Evolutionary conservation across 2,113 vertebrate species (phyloP).

Genomic region (Petrocephalus zakoni): DNA sequence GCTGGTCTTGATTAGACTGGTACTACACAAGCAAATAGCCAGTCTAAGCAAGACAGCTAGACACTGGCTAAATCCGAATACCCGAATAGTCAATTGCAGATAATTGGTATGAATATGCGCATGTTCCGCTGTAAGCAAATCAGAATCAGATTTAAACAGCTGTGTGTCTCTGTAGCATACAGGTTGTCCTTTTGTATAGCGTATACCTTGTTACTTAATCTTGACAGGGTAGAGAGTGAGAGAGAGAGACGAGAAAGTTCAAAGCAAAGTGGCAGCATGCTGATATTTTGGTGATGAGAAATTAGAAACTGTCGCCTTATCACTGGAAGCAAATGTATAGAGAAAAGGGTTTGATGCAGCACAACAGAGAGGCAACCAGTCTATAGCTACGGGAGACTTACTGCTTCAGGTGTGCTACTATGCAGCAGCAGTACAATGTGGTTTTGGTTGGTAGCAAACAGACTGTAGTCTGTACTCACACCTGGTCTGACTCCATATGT

Average conservation of each 20-base stretch:
- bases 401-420: not conserved
- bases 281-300: not conserved
- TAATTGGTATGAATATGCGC: not conserved
- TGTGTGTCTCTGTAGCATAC: not conserved
- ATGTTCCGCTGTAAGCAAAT: not conserved
- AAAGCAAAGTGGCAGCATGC: constrained; percentile 5
- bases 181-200: not conserved
- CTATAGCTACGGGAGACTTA: not conserved
- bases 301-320: not conserved
- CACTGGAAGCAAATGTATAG: not conserved
- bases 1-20: not conserved
- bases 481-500: not conserved
- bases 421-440: not conserved
- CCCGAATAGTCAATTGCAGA: not conserved
- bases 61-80: not conserved
- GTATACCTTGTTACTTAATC: constrained; percentile 34
- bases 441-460: not conserved
- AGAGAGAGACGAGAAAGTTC: not conserved
- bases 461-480: not conserved
- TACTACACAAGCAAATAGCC: not conserved
- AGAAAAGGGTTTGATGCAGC: not conserved
- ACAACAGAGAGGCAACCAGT: not conserved
- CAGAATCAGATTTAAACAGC: not conserved
- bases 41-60: not conserved
- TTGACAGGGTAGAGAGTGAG: not conserved